phyloP scores from a whole-genome alignment of 2,113 vertebrate species.

The Rana temporaria region DNA sequence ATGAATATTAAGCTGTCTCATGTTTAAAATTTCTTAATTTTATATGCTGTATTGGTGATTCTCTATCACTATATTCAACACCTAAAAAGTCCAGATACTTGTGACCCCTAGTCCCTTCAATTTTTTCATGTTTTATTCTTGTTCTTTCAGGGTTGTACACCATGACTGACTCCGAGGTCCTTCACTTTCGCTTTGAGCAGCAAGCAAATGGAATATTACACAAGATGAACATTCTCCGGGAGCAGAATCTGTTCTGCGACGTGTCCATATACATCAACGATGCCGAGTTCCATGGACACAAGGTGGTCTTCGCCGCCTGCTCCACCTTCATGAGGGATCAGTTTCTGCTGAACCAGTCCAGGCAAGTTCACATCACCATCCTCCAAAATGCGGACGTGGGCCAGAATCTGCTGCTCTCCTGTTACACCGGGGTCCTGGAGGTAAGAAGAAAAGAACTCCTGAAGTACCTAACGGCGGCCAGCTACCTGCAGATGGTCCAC shows the following conservation, averaged over 20 bases:
- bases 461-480: constrained; percentile 81
- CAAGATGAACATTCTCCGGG: constrained; percentile 82
- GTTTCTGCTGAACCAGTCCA: constrained; percentile 80
- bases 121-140: constrained; percentile 50
- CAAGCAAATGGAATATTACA: constrained; percentile 79
- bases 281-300: constrained; percentile 82
- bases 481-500: constrained; percentile 84
- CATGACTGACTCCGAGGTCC: constrained; percentile 81
- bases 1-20: too few species aligned
- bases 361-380: constrained; percentile 79
- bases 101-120: too few species aligned
- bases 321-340: constrained; percentile 84
- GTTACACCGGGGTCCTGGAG: constrained; percentile 81
- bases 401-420: constrained; percentile 78
- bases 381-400: constrained; percentile 82
- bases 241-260: constrained; percentile 84
- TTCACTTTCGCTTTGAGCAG: constrained; percentile 82
- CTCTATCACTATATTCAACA: too few species aligned
- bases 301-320: constrained; percentile 82
- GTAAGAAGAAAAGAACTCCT: constrained; percentile 81
- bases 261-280: constrained; percentile 83
- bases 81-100: too few species aligned
- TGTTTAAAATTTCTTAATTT: too few species aligned
- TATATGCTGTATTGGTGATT: too few species aligned
- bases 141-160: constrained; percentile 58